phyloP scores from a whole-genome alignment of 2,888 invertebrate species.

The Phortica magna region DNA sequence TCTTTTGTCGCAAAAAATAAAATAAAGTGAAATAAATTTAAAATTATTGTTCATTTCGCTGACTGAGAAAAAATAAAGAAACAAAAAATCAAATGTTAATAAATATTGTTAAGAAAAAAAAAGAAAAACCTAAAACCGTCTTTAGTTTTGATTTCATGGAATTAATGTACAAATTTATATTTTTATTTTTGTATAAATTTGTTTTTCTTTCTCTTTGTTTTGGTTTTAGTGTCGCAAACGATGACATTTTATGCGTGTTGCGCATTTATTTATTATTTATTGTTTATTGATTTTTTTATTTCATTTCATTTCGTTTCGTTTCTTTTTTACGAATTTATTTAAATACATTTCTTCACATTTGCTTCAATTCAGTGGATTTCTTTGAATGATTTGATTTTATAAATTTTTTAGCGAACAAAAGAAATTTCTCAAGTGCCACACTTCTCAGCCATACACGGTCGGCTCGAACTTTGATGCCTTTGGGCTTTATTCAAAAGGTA shows the following conservation, averaged over 20 bases:
- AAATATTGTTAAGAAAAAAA: too few species aligned
- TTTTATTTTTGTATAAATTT: background rate
- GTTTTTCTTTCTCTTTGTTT: background rate
- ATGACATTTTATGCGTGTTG: background rate
- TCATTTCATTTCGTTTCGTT: background rate
- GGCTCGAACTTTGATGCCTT: background rate
- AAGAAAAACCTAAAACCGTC: background rate
- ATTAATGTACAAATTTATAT: background rate
- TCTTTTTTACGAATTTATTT: background rate
- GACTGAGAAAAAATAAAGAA: background rate
- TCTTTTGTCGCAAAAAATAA: background rate
- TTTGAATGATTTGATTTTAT: too few species aligned
- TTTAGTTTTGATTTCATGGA: background rate
- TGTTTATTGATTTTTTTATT: background rate
- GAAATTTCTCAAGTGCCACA: background rate
- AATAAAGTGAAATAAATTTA: background rate
- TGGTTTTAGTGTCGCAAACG: background rate
- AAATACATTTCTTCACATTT: background rate
- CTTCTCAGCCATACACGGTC: background rate
- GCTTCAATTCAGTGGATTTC: too few species aligned
- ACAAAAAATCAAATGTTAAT: too few species aligned
- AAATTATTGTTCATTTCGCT: background rate
- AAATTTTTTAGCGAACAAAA: background rate
- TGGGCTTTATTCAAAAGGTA: background rate
- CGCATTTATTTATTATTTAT: background rate